Percentiles rank a stretch among this genome's conserved stretches.
Evolutionary conservation across 23 tunicate species (phyloP).

Genomic region (Trididemnum clinides): DNA sequence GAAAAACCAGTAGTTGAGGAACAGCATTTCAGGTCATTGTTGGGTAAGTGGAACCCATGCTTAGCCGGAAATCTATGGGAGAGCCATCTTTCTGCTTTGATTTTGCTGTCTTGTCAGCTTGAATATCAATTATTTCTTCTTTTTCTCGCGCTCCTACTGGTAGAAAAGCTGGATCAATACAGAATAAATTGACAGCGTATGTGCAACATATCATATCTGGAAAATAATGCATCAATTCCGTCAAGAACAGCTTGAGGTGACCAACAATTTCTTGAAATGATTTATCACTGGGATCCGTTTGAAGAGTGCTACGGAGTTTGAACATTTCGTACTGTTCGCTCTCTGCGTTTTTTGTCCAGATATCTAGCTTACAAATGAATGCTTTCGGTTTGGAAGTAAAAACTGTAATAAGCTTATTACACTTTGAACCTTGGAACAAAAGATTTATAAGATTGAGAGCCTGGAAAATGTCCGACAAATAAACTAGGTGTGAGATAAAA

Average conservation of each 20-base stretch:
- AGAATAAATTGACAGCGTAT: conserved; percentile 53
- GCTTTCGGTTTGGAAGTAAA: conserved; percentile 26
- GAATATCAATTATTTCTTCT: conserved; percentile 59
- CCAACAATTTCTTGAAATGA: conserved; percentile 40
- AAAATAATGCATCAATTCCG: conserved; percentile 63
- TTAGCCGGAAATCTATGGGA: conserved; percentile 67
- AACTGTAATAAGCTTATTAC: background rate
- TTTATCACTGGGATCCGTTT: conserved; percentile 25
- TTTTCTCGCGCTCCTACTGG: conserved; percentile 56
- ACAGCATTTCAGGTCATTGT: conserved; percentile 54
- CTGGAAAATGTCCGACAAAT: conserved; percentile 38
- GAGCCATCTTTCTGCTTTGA: conserved; percentile 54
- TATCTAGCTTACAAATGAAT: conserved; percentile 38
- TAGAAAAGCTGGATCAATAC: conserved; percentile 51
- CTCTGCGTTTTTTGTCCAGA: conserved; percentile 52
- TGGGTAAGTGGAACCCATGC: conserved; percentile 53
- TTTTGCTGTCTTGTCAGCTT: conserved; percentile 59
- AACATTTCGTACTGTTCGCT: conserved; percentile 56
- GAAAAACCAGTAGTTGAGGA: conserved; percentile 54
- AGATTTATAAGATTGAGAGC: conserved; percentile 29
- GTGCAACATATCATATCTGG: conserved; percentile 55
- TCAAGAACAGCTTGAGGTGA: conserved; percentile 42
- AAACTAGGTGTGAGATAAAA: background rate
- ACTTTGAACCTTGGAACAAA: conserved; percentile 39
- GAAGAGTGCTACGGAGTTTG: conserved; percentile 34